A percentile compares a stretch with the other conserved stretches of the same genome.
phyloP scores from a whole-genome alignment of 1,140 invertebrate genomes.

The Amyelois transitella region DNA sequence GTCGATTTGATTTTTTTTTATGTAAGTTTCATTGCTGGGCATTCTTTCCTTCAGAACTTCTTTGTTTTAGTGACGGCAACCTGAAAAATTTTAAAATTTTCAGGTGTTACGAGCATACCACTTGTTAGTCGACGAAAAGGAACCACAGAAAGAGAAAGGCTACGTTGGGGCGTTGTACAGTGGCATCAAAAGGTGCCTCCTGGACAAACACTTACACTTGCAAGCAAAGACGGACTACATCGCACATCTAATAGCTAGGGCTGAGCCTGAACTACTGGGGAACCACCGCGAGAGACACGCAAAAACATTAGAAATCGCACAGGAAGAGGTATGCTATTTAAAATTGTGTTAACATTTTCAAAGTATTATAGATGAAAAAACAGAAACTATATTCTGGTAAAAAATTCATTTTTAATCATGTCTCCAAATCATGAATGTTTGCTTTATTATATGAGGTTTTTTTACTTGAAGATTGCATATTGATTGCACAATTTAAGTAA shows the following conservation, averaged over 20 bases:
- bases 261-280: slow-evolving; percentile 91
- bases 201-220: slow-evolving; percentile 91
- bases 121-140: slow-evolving; percentile 88
- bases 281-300: slow-evolving; percentile 91
- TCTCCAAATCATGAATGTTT: too few relatives aligned
- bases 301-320: slow-evolving; percentile 95
- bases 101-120: slow-evolving; percentile 86
- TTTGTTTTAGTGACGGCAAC: neutral
- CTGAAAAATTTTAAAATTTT: neutral
- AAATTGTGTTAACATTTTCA: too few relatives aligned
- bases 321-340: slow-evolving; percentile 94
- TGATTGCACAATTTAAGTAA: too few relatives aligned
- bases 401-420: too few relatives aligned
- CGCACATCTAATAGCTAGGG: slow-evolving; percentile 87
- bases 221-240: slow-evolving; percentile 91
- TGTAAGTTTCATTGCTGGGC: neutral
- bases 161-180: slow-evolving; percentile 90
- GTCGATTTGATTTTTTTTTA: neutral
- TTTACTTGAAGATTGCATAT: too few relatives aligned
- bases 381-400: too few relatives aligned
- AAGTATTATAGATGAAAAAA: too few relatives aligned
- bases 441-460: too few relatives aligned
- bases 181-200: slow-evolving; percentile 88
- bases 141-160: slow-evolving; percentile 89
- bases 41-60: neutral